phyloP scores from a whole-genome alignment of 2,113 vertebrate species.

The Barbus barbus region DNA sequence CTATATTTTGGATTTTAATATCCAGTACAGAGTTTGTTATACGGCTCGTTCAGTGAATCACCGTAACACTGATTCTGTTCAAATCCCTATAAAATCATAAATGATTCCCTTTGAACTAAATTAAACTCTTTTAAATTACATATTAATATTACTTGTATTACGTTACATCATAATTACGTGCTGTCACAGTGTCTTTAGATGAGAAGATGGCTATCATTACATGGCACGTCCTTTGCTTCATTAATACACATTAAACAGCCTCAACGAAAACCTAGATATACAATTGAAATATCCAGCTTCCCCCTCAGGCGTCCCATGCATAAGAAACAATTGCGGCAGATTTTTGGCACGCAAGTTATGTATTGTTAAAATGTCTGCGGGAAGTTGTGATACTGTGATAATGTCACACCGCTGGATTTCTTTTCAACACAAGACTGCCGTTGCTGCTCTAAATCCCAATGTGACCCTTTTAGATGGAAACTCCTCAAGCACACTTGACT shows the following conservation, averaged over 20 bases:
- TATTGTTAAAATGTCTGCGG: constrained; percentile 7
- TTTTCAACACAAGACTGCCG: neutral
- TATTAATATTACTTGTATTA: too few relatives aligned
- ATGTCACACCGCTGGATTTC: constrained; percentile 11
- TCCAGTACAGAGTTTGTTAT: too few relatives aligned
- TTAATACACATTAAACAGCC: constrained; percentile 18
- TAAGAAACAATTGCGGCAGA: constrained; percentile 18
- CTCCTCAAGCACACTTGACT: neutral
- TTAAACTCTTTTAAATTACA: too few relatives aligned
- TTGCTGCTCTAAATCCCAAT: constrained; percentile 1
- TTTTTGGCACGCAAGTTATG: constrained; percentile 13
- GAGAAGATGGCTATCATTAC: neutral
- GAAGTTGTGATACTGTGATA: constrained; percentile 26
- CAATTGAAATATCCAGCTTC: constrained; percentile 22
- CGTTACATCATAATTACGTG: constrained; percentile 11
- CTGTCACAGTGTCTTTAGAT: neutral
- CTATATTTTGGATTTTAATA: too few relatives aligned
- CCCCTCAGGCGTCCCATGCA: constrained; percentile 12
- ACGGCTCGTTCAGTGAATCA: too few relatives aligned
- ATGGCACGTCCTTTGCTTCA: neutral
- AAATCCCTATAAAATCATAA: too few relatives aligned
- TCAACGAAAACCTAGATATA: neutral
- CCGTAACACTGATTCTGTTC: too few relatives aligned
- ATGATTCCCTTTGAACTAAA: too few relatives aligned
- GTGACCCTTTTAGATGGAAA: neutral